Evolutionary conservation across 2,113 vertebrate species (phyloP), one percentile per base, ranked within the genome.

Genomic region (Engraulis encrasicolus): DNA sequence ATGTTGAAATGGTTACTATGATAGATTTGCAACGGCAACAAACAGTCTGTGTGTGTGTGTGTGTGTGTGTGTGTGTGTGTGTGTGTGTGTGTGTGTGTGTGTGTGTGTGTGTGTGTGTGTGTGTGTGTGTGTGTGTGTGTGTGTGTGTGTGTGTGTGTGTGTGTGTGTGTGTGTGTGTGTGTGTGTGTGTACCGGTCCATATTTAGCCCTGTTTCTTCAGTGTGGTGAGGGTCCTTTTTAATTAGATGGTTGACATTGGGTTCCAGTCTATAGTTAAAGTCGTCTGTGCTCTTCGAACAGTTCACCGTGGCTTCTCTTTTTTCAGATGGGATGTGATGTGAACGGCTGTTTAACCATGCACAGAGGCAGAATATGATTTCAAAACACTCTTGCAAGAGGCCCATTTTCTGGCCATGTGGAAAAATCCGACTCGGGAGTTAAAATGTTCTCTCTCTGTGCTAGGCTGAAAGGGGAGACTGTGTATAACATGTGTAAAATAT

Each of bases 161-260:
- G n/a, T n/a, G n/a, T n/a, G n/a, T n/a, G n/a, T n/a, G n/a, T n/a
- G n/a, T n/a, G n/a, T n/a, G n/a, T n/a, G n/a, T n/a, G n/a, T n/a
- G n/a, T n/a, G n/a, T n/a, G n/a, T n/a, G n/a, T 74, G 27, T 74
- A 31, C 66, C 17, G 66, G 17, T 74, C 66, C 34, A 31, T 74
- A 34, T 74, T 74, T 74, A 74, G 66, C 31, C 14, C 66, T 1
- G 58, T 66, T 31, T 74, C 19, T 27, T 50, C 49, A 23, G 45
- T 50, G 50, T 77, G 78, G 23, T 23, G 52, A 19, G 50, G 78
- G 50, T 49, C 27, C 78, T 49, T 81, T 80, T 77, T 82, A 83
- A 85, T 82, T 79, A 82, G 40, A 82, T 34, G 83, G 48, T 50
- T 58, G 40, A 34, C 74, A 34, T n/a, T 6, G 78, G 77, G 36